These are phyloP conservation scores for Drosophila pseudotalamancana DNA, from an alignment of 2,888 invertebrate genomes.

Conservation along the genomic window DNA sequence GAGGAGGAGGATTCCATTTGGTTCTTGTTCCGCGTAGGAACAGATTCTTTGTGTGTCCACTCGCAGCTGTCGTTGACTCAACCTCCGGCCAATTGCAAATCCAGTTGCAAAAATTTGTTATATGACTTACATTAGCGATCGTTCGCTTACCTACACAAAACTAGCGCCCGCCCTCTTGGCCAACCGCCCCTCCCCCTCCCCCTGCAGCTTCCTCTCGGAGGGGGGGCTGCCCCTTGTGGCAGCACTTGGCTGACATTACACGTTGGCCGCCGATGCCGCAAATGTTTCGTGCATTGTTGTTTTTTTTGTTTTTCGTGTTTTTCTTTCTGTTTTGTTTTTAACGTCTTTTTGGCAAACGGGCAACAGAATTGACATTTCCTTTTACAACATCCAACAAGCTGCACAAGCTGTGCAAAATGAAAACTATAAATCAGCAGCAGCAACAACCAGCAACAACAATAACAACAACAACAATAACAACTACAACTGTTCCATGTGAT, in stretches of 20 bases:
- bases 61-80: slow-evolving; percentile 30
- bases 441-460: slow-evolving; percentile 32
- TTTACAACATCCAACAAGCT: slow-evolving; percentile 78
- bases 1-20: slow-evolving; percentile 43
- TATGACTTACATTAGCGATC: slow-evolving; percentile 70
- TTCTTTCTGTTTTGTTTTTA: slow-evolving; percentile 7
- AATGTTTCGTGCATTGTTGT: slow-evolving; percentile 70
- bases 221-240: not conserved
- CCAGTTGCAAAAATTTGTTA: slow-evolving; percentile 70
- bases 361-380: slow-evolving; percentile 78
- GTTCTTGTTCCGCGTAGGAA: slow-evolving; percentile 47
- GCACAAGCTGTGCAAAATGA: slow-evolving; percentile 71
- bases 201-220: no score
- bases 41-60: slow-evolving; percentile 23
- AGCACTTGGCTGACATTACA: slow-evolving; percentile 31
- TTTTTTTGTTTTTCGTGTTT: slow-evolving; percentile 14
- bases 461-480: slow-evolving; percentile 33
- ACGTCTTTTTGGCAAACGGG: slow-evolving; percentile 65
- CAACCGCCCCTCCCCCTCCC: not conserved
- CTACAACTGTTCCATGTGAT: slow-evolving; percentile 71
- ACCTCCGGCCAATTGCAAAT: slow-evolving; percentile 39
- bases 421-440: slow-evolving; percentile 76
- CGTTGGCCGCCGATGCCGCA: slow-evolving; percentile 55
- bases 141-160: slow-evolving; percentile 29
- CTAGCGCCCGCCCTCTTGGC: slow-evolving; percentile 6